Evolutionary conservation across 2,113 vertebrate species (phyloP), one percentile per base, ranked within the genome.

Genomic region (Aspiorhynchus laticeps): DNA sequence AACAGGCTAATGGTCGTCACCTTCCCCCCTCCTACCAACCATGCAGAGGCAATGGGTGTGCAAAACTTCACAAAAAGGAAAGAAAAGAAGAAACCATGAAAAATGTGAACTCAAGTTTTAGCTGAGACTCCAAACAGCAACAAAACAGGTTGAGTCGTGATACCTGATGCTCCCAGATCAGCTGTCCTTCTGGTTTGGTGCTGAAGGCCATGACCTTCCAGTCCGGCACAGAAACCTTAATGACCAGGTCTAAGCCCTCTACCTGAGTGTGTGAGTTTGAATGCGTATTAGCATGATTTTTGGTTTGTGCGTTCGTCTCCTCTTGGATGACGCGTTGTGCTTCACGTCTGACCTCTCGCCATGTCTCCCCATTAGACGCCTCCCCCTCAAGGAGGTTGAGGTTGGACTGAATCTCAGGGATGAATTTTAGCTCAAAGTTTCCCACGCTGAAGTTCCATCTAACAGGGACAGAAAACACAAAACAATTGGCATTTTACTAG

Each of bases 401-500:
- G 80, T 94, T 94, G 2, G 95, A 93, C 92, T 96, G 96, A 59
- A 95, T 88, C 89, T 98, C 96, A 28, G 96, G 95, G 88, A 97
- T 85, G 14, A 97, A 97, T 89, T 97, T 97, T 90, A 99, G 95
- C 93, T 99, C 97, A 84, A 97, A 99, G 95, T 97, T 98, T 74
- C 98, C 98, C 67, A 99, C 98, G 4, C 98, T 99, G 94, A 99
- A 99, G 95, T 99, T 99, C 98, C 98, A 99, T 95, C 98, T 99
- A 36, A 53, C 36, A 84, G 15, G 71, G 0, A 85, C 3, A 51
- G 28, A 74, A 21, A 33, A 43, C 4, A 28, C 7, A 19, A 56
- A 28, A 65, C 19, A 84, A 38, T 11, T 46, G 7, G 11, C 24
- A 43, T 21, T 41, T 65, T 41, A 43, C 24, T 0, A 4, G 19